A percentile compares a stretch with the other conserved stretches of the same genome.
Conservation (phyloP, 2,113 vertebrate species). For the Notarius quadriscutis region DNA sequence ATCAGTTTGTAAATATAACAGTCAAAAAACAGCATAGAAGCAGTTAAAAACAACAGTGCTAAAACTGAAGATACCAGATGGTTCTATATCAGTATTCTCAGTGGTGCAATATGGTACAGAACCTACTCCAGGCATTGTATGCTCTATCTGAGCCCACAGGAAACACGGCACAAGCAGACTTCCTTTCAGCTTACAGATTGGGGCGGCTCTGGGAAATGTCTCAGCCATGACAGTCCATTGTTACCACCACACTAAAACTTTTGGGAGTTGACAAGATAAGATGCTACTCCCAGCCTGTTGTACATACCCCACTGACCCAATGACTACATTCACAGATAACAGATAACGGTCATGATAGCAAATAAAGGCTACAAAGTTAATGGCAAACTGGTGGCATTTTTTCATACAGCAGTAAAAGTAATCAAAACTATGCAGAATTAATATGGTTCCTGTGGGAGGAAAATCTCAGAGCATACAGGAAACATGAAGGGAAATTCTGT, state of each 20-base stretch:
- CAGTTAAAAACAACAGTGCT: background rate
- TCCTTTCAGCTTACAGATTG: constrained; percentile 32
- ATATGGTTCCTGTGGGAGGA: constrained; percentile 35
- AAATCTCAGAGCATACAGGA: constrained; percentile 46
- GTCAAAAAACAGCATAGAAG: background rate
- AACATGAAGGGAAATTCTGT: constrained; percentile 40
- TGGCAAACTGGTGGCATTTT: background rate
- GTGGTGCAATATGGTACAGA: background rate
- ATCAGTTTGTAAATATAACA: background rate
- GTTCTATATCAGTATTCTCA: background rate
- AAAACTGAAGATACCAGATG: background rate
- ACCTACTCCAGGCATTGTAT: constrained; percentile 25
- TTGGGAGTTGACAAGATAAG: constrained; percentile 40
- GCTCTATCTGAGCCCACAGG: constrained; percentile 25
- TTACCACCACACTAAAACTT: constrained; percentile 24
- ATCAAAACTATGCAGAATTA: background rate
- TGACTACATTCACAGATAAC: background rate
- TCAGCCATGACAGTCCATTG: constrained; percentile 32
- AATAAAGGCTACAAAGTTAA: constrained; percentile 9
- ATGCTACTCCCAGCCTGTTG: constrained; percentile 22
- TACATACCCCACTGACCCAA: constrained; percentile 26
- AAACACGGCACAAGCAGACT: constrained; percentile 34
- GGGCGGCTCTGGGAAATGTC: constrained; percentile 42
- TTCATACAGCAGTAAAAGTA: background rate
- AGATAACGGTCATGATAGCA: constrained; percentile 32